Conservation (phyloP, 2,797 vertebrate species). For the Myiotriccus ornatus region DNA sequence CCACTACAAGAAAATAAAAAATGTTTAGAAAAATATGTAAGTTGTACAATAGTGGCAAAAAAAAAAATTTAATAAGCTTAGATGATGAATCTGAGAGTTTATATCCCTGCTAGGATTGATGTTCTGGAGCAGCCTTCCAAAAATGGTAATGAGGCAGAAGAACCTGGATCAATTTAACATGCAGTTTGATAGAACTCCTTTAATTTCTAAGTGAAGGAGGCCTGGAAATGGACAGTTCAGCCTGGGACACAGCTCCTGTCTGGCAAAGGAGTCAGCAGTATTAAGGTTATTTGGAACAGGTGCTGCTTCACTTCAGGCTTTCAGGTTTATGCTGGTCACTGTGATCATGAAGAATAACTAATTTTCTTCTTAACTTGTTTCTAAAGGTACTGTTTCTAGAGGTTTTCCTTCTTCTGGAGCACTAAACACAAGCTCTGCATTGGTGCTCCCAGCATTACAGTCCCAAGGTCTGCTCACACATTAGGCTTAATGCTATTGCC, state of each 20-base stretch:
- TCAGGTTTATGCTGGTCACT: not conserved
- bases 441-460: not conserved
- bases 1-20: not conserved
- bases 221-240: not conserved
- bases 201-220: not conserved
- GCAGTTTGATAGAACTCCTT: not conserved
- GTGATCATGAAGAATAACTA: not conserved
- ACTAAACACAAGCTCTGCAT: not conserved
- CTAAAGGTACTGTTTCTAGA: not conserved
- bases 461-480: slow-evolving; percentile 8
- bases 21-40: not conserved
- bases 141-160: not conserved
- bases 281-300: not conserved
- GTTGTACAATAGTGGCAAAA: not conserved
- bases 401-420: not conserved
- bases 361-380: not conserved
- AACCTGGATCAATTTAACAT: not conserved
- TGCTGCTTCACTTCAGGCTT: not conserved
- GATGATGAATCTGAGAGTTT: not conserved
- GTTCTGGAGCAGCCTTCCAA: not conserved
- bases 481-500: not conserved
- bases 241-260: not conserved
- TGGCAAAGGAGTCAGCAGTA: not conserved
- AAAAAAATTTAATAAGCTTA: not conserved
- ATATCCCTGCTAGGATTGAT: not conserved